These are phyloP conservation scores for Eupithecia dodoneata DNA, from an alignment of 2,888 invertebrate species.

Conservation along the genomic window DNA sequence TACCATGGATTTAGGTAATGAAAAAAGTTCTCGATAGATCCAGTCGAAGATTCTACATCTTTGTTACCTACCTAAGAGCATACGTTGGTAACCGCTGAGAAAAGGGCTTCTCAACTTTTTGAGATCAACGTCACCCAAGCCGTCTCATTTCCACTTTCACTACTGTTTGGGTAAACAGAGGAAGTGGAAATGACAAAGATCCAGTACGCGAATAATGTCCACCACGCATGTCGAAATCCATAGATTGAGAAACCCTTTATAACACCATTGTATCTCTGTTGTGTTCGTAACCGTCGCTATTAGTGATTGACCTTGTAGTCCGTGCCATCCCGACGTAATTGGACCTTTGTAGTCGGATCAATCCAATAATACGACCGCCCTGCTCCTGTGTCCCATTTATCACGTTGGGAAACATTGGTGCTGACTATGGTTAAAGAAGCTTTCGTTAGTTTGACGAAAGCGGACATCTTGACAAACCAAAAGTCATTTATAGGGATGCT, in stretches of 20 bases:
- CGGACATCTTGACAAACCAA: neutral
- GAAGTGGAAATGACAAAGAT: neutral
- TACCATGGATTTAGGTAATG: no score
- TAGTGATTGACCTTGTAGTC: constrained; percentile 69
- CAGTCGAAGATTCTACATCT: no score
- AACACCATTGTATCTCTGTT: neutral
- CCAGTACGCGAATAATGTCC: neutral
- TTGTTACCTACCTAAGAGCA: no score
- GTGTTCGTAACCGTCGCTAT: constrained; percentile 17
- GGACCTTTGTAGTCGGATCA: constrained; percentile 74
- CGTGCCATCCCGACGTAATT: constrained; percentile 70
- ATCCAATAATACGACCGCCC: constrained; percentile 66
- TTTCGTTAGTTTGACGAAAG: neutral
- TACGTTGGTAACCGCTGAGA: no score
- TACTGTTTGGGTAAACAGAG: neutral
- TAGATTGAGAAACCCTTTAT: neutral
- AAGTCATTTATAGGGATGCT: no score
- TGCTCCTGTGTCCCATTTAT: constrained; percentile 54
- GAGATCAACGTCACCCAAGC: neutral
- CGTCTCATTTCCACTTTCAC: no score
- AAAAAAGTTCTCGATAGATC: no score
- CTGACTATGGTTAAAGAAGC: constrained; percentile 24
- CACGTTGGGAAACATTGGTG: constrained; percentile 43
- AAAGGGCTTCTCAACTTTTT: neutral
- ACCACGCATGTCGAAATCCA: neutral